Evolutionary conservation across 2,888 invertebrate species (phyloP), one percentile per base, ranked within the genome.

Genomic region (Rutpela maculata): DNA sequence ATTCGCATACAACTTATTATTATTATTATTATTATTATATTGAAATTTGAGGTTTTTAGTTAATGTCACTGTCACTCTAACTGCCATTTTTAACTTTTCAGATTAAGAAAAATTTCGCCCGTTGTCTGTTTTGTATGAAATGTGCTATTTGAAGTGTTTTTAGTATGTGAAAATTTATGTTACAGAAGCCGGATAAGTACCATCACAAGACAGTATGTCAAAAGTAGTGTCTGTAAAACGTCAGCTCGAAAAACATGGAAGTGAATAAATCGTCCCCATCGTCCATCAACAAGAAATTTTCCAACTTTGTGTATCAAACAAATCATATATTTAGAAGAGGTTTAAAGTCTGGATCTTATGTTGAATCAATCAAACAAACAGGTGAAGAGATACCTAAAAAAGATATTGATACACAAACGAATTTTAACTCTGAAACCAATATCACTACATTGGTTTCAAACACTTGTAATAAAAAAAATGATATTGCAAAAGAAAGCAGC

Each of bases 401-500:
- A 19, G 65, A 69, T 62, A 74, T 15, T 10, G 65, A 56, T n/a
- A 75, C 75, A 18, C 80, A 80, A 63, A 80, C 79, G 60, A 77
- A 78, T 74, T 79, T 81, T 38, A 78, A 79, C 55, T 81, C 80
- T n/a, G 66, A 71, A 22, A 77, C 78, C 2, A 56, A 69, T 17
- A 18, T 79, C 17, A n/a, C n/a, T n/a, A n/a, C n/a, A n/a, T n/a
- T n/a, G n/a, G n/a, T n/a, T n/a, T n/a, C n/a, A n/a, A n/a, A n/a
- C n/a, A n/a, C 2, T 35, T 19, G 67, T 15, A 55, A 70, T 38
- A 76, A 67, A 19, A 73, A 81, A 78, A 71, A 80, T 70, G 57
- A 82, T 35, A 67, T 84, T 74, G 76, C 76, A 78, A 78, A 79
- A 76, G 80, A 83, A 81, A 79, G 73, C 67, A 71, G 88, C 78